Evolutionary conservation across 2,888 invertebrate species (phyloP), one percentile per base, ranked within the genome.

Genomic region (Drosophila engyochracea): DNA sequence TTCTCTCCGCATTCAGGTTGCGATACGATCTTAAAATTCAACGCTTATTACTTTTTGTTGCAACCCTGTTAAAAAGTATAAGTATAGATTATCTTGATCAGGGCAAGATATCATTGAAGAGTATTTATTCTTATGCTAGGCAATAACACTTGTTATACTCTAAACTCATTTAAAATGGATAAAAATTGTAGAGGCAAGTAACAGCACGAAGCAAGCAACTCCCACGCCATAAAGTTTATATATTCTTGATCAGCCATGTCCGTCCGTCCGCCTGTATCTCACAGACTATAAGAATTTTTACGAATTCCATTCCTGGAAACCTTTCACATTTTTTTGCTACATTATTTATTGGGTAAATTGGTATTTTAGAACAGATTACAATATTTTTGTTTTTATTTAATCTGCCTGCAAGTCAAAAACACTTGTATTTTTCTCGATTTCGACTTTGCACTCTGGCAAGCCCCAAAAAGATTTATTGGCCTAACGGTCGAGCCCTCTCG

Each of bases 361-460:
- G 4, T 16, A 19, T 44, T 44, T 44, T 44, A 14, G 44, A 12
- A 14, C 22, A 14, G 5, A 44, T 44, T 44, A 44, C 3, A 44
- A 22, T 37, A 16, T 30, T 14, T 22, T 10, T 37, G 25, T 5
- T 35, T 6, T n/a, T 4, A 22, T 37, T 47, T 19, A 58, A 14
- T 49, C 30, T 37, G 3, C 2, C 2, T 28, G 30, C 39, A 28
- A 1, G 33, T 25, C 12, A 28, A 35, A n/a, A n/a, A 52, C 19
- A 37, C 19, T 9, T 47, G 25, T 37, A 19, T 28, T 33, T 44
- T 44, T 22, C 33, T 30, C 35, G 28, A 12, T 39, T 10, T 76
- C 73, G 81, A 88, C 84, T 81, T 85, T 83, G 89, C 52, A 81
- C 89, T 74, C 67, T 72, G 67, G 63, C 70, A 75, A 79, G 73